phyloP scores from a whole-genome alignment of 2,888 invertebrate species.

The Drosophila rubida region DNA sequence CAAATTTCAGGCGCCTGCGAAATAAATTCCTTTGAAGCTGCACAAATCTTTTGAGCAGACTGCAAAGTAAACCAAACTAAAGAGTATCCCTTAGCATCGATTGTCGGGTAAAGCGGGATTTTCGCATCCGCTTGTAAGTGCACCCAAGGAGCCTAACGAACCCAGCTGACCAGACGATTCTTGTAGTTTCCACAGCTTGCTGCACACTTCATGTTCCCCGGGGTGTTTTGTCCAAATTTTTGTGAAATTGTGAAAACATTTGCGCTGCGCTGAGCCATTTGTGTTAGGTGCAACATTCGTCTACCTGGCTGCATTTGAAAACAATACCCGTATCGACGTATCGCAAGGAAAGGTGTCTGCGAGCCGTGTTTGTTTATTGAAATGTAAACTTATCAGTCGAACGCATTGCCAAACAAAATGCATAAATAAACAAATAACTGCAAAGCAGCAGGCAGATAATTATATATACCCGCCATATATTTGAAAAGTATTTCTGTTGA shows the following conservation, averaged over 20 bases:
- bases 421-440: background rate
- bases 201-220: background rate
- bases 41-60: too few relatives aligned
- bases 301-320: background rate
- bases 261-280: background rate
- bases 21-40: too few relatives aligned
- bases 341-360: background rate
- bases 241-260: background rate
- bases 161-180: background rate
- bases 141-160: background rate
- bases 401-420: background rate
- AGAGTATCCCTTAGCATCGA: background rate
- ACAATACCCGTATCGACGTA: background rate
- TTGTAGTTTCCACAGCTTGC: background rate
- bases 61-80: too few relatives aligned
- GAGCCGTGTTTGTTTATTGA: background rate
- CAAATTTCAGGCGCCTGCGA: too few relatives aligned
- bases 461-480: too few relatives aligned
- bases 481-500: too few relatives aligned
- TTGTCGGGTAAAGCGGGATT: background rate
- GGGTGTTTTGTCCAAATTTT: background rate
- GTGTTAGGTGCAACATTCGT: background rate
- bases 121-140: background rate
- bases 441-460: background rate
- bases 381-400: background rate